phyloP scores from a whole-genome alignment of 2,113 vertebrate species.

The Suricata suricatta region DNA sequence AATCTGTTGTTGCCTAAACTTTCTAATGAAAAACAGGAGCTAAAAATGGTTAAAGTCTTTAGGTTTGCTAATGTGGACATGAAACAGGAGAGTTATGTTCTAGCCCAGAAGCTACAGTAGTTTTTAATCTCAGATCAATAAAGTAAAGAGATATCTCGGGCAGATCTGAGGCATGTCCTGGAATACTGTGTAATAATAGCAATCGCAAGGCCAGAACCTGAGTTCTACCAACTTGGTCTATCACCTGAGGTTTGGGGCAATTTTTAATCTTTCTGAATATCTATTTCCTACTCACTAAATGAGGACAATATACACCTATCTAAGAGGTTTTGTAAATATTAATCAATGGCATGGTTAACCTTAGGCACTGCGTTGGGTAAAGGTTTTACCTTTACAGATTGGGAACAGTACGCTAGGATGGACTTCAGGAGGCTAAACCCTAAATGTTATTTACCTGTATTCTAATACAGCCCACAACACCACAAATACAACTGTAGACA shows the following conservation, averaged over 20 bases:
- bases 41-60: neutral
- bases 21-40: neutral
- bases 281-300: neutral
- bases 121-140: neutral
- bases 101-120: neutral
- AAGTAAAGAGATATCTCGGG: neutral
- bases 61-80: neutral
- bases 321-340: neutral
- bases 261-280: neutral
- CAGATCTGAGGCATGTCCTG: neutral
- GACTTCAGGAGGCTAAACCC: neutral
- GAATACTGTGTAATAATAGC: neutral
- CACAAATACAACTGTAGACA: conserved; percentile 38
- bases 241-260: neutral
- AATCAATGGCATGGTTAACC: neutral
- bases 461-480: neutral
- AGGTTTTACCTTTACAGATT: neutral
- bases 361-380: neutral
- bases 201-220: neutral
- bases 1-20: neutral
- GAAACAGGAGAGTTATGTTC: neutral
- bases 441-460: neutral
- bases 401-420: neutral
- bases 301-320: neutral
- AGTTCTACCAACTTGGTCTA: neutral